phyloP scores from a whole-genome alignment of 2,113 vertebrate genomes.

The Fukomys damarensis region DNA sequence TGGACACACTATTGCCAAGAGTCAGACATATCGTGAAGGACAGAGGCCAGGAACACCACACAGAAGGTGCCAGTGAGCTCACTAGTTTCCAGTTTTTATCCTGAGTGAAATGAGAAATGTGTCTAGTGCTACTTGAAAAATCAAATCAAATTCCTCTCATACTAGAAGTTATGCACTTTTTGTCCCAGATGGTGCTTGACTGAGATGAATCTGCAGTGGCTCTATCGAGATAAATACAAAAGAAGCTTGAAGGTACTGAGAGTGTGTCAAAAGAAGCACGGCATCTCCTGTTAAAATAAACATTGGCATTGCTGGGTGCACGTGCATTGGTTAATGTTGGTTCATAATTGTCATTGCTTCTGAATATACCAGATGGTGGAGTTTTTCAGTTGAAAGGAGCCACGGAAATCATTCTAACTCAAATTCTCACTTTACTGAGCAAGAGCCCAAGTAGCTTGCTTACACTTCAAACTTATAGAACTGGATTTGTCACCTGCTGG shows the following conservation, averaged over 20 bases:
- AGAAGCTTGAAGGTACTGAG: neutral
- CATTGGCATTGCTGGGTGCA: neutral
- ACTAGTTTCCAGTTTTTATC: neutral
- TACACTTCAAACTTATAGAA: neutral
- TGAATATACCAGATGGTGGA: neutral
- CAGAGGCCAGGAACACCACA: neutral
- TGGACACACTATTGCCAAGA: too few species aligned
- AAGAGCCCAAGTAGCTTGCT: neutral
- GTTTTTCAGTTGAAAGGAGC: neutral
- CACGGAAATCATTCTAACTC: neutral
- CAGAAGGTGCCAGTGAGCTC: neutral
- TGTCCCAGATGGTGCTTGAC: neutral
- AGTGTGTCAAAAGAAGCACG: neutral
- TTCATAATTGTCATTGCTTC: neutral
- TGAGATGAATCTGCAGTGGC: neutral
- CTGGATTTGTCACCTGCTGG: neutral
- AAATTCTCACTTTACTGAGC: neutral
- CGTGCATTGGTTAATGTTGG: neutral
- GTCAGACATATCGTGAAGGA: fast-evolving
- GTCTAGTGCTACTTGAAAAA: slow-evolving; percentile 10
- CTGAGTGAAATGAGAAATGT: neutral
- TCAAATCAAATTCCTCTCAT: neutral
- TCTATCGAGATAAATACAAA: neutral
- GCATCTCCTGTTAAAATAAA: neutral
- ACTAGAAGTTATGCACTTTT: neutral